These are phyloP conservation scores for Lutjanus erythropterus DNA, from an alignment of 2,113 vertebrate species.

Conservation along the genomic window DNA sequence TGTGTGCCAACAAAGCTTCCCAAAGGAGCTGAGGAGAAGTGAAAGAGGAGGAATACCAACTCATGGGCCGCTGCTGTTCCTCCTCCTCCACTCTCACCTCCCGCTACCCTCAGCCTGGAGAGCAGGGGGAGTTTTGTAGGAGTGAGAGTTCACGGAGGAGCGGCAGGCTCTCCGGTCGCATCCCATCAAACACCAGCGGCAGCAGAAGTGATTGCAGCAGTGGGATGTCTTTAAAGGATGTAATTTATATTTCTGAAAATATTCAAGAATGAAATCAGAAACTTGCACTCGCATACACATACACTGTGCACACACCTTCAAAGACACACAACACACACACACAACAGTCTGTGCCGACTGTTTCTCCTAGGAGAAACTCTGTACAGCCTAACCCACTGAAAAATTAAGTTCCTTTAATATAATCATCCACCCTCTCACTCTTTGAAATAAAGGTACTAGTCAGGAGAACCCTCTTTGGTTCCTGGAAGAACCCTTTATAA, in stretches of 20 bases:
- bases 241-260: conserved; percentile 27
- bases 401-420: conserved; percentile 1
- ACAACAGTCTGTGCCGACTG: conserved; percentile 18
- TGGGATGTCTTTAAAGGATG: background rate
- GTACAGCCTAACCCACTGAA: background rate
- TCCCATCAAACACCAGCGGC: background rate
- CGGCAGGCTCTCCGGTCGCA: conserved; percentile 4
- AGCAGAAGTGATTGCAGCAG: background rate
- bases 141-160: conserved; percentile 33
- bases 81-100: conserved; percentile 42
- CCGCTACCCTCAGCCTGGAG: conserved; percentile 13
- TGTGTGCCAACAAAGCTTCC: conserved; percentile 67
- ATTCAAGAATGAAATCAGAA: conserved; percentile 20
- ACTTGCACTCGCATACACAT: background rate
- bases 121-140: conserved; percentile 18
- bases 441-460: too few species aligned
- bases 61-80: background rate
- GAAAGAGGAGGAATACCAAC: conserved; percentile 32
- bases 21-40: conserved; percentile 48
- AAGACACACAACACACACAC: conserved; percentile 11
- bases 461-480: too few species aligned
- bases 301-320: conserved; percentile 13
- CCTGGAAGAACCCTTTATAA: too few species aligned
- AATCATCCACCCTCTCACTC: conserved; percentile 31
- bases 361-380: conserved; percentile 25